phyloP scores from a whole-genome alignment of 2,797 vertebrate species.

The Siniperca scherzeri region DNA sequence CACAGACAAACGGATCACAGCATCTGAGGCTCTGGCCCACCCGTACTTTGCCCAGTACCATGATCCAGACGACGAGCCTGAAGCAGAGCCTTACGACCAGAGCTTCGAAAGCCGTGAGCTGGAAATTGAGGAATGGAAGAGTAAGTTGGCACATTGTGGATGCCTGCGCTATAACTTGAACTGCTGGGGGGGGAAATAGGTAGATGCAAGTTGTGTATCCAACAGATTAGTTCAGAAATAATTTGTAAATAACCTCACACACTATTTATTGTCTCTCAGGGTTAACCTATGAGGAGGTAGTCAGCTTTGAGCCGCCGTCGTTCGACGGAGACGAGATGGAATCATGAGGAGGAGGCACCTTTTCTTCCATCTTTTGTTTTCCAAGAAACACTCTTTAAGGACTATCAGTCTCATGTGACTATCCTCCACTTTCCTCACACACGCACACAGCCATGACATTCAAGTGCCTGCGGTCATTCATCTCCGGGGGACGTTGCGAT shows the following conservation, averaged over 20 bases:
- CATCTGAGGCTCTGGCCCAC: conserved; percentile 93
- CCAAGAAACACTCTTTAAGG: conserved; percentile 83
- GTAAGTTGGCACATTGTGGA: conserved; percentile 83
- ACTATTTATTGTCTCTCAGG: conserved; percentile 78
- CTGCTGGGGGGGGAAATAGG: background rate
- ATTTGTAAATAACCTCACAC: background rate
- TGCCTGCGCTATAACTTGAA: background rate
- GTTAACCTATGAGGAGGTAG: conserved; percentile 94
- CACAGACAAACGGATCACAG: conserved; percentile 96
- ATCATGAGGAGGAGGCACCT: conserved; percentile 85
- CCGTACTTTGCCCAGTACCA: conserved; percentile 96
- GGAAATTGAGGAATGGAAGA: conserved; percentile 98
- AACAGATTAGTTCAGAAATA: background rate
- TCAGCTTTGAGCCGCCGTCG: conserved; percentile 92
- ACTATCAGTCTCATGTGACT: conserved; percentile 86
- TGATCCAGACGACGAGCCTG: conserved; percentile 96
- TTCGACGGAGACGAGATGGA: conserved; percentile 97
- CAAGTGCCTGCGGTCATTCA: conserved; percentile 94
- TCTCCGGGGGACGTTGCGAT: conserved; percentile 83
- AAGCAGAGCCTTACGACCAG: conserved; percentile 97
- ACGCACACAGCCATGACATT: conserved; percentile 81
- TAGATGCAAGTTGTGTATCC: background rate
- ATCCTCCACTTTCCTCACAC: conserved; percentile 75
- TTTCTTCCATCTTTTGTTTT: conserved; percentile 52
- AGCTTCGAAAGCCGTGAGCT: conserved; percentile 97